phyloP scores from a whole-genome alignment of 2,888 invertebrate species.

The Meliscaeva auricollis region DNA sequence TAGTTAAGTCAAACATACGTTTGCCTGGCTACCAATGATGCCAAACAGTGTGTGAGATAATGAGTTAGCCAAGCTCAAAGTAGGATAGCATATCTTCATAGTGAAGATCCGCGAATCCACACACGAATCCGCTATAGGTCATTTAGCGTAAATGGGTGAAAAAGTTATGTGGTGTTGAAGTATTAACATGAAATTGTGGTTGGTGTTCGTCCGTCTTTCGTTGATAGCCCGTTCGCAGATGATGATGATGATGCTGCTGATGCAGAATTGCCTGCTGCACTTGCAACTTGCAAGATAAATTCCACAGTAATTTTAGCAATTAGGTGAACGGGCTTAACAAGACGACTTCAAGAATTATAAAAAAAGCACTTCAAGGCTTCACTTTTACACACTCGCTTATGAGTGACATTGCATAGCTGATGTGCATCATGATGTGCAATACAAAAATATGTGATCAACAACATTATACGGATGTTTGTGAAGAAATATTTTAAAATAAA shows the following conservation, averaged over 20 bases:
- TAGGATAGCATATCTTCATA: conserved; percentile 49
- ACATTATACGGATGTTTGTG: conserved; percentile 6
- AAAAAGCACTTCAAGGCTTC: conserved; percentile 53
- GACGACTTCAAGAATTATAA: conserved; percentile 20
- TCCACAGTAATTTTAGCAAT: conserved; percentile 53
- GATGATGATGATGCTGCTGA: conserved; percentile 13
- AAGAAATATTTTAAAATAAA: not conserved
- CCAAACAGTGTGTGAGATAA: conserved; percentile 28
- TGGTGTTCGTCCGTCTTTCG: not conserved
- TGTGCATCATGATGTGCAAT: conserved; percentile 16
- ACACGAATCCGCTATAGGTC: conserved; percentile 60
- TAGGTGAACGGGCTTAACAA: conserved; percentile 53
- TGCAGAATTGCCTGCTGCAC: not conserved
- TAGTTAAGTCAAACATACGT: conserved; percentile 20
- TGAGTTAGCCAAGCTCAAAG: conserved; percentile 38
- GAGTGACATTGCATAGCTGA: conserved; percentile 36
- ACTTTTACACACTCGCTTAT: conserved; percentile 23
- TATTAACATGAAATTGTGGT: conserved; percentile 34
- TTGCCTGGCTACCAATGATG: not conserved
- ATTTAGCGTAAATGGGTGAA: conserved; percentile 67
- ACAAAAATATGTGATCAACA: conserved; percentile 14
- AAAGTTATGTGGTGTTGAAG: conserved; percentile 47
- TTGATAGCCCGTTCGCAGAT: not conserved
- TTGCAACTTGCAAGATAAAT: conserved; percentile 21
- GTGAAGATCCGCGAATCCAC: conserved; percentile 46